Percentiles rank a stretch among this genome's conserved stretches.
phyloP scores from a whole-genome alignment of 53 echinoderm and acorn worm genomes.

The Paelopatides confundens region DNA sequence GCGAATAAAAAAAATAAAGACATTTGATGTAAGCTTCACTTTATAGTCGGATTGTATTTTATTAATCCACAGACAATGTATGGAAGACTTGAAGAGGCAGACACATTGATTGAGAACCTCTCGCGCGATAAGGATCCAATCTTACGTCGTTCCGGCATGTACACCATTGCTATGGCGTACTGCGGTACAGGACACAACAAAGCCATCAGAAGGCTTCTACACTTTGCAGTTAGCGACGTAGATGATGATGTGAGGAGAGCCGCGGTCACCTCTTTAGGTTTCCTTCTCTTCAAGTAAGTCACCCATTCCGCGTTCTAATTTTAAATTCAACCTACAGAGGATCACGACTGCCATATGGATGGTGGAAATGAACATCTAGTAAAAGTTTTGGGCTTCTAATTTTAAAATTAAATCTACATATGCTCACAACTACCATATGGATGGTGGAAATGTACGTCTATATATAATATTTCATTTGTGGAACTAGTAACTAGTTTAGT shows the following conservation, averaged over 20 bases:
- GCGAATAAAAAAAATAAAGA: no score
- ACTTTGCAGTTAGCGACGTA: constrained; percentile 97
- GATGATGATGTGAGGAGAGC: constrained; percentile 94
- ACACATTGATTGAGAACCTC: constrained; percentile 91
- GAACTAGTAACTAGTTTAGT: no score
- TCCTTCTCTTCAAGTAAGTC: constrained; percentile 92
- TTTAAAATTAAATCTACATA: no score
- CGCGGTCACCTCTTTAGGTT: constrained; percentile 92
- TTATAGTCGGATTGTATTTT: neutral
- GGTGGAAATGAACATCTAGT: no score
- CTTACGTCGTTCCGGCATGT: constrained; percentile 93
- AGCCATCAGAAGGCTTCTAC: constrained; percentile 89
- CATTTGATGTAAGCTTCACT: no score
- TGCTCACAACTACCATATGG: no score
- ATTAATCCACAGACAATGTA: constrained; percentile 82
- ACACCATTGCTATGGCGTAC: constrained; percentile 96
- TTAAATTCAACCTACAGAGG: no score
- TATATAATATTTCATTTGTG: no score
- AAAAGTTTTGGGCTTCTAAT: no score
- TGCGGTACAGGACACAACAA: constrained; percentile 98
- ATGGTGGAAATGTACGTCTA: no score
- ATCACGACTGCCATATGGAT: no score
- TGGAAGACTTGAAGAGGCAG: constrained; percentile 92
- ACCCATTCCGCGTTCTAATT: no score
- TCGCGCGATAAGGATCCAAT: constrained; percentile 93